Percentiles rank a stretch among this genome's conserved stretches.
phyloP scores from a whole-genome alignment of 2,113 vertebrate species.

The Leucosticte australis region DNA sequence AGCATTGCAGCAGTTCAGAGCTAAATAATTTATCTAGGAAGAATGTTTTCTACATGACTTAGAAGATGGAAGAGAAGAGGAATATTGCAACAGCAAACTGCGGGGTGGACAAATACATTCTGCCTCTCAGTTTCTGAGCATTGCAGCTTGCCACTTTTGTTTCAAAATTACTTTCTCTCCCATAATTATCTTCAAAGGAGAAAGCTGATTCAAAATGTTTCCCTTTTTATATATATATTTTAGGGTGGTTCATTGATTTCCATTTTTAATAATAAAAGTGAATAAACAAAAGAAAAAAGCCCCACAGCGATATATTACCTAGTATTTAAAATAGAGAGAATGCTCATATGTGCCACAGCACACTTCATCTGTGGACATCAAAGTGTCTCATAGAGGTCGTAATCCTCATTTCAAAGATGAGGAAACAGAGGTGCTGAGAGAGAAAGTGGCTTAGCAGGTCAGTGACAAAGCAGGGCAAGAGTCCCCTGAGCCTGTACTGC shows the following conservation, averaged over 20 bases:
- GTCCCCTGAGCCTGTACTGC: not conserved
- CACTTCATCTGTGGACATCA: not conserved
- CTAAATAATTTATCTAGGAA: not conserved
- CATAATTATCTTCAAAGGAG: slow-evolving; percentile 4
- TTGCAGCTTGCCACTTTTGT: not conserved
- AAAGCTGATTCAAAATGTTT: not conserved
- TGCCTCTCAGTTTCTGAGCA: not conserved
- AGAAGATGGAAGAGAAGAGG: not conserved
- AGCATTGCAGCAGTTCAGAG: not conserved
- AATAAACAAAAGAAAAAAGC: not conserved
- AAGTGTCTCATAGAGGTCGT: slow-evolving; percentile 1
- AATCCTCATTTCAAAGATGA: slow-evolving; percentile 20
- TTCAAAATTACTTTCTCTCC: slow-evolving; percentile 17
- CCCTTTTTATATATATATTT: not conserved
- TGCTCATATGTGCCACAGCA: not conserved
- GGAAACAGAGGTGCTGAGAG: slow-evolving; percentile 10
- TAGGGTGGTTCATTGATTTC: not conserved
- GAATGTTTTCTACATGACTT: not conserved
- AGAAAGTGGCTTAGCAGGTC: slow-evolving; percentile 27
- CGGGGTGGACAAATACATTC: not conserved
- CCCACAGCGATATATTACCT: fast-evolving
- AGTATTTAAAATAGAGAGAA: not conserved
- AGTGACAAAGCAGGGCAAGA: not conserved
- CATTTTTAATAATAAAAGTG: not conserved
- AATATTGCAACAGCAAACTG: not conserved